Evolutionary conservation across 2,797 vertebrate species (phyloP), one percentile per base, ranked within the genome.

Genomic region (Acanthurus leucopareius): DNA sequence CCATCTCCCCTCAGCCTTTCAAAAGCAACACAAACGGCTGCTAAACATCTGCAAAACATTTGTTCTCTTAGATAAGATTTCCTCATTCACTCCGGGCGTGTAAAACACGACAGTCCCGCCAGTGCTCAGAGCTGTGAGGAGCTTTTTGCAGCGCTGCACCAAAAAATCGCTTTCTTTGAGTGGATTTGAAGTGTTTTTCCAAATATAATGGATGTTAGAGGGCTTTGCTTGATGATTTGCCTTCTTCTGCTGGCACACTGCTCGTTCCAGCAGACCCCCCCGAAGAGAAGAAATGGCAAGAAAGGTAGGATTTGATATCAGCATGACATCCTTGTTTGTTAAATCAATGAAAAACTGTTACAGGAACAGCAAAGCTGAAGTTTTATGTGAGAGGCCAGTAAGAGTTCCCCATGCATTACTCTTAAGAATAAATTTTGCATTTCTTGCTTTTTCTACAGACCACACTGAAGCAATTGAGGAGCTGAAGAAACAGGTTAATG

Each of bases 391-490:
- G 20, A 38, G 20, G 32, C 32, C 32, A 35, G 1, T 35, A 35
- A 7, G 32, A 35, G 32, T 35, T 35, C 32, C 1, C 7, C 32
- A 35, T 45, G 64, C 8, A n/a, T 48, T 15, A 1, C 25, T 15
- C 20, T 40, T 69, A 9, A 10, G 28, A 60, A 5, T 22, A 53
- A 17, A 51, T 13, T 17, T 10, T 3, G 0, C 35, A 5, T 42
- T 22, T 61, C 52, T 71, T 66, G 42, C 4, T 3, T n/a, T 54
- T 71, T 67, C 20, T 35, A 53, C 83, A 95, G 94, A 94, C 10
- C 86, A 73, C 74, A 91, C 86, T 0, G 95, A 95, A 92, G 95
- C 96, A 58, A 94, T 98, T 17, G 97, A 98, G 91, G 96, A 98
- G 79, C 88, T 99, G 87, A 97, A 96, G 89, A 95, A 91, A 82